Evolutionary conservation across 2,113 vertebrate genomes (phyloP).

Genomic region (Proteles cristata): DNA sequence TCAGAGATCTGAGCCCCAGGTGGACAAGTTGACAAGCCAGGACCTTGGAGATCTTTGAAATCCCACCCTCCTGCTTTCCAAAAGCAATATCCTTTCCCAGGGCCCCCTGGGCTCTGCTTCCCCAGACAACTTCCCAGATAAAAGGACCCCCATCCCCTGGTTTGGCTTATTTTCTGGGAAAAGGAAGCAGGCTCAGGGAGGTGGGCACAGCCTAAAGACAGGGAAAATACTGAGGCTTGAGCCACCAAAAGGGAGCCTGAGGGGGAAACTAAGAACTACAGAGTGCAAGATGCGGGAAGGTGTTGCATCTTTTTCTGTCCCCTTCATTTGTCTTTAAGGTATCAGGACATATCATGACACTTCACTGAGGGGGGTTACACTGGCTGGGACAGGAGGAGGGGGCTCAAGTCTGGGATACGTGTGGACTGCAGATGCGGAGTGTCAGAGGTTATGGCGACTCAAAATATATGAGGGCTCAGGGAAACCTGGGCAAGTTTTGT

Average conservation of each 20-base stretch:
- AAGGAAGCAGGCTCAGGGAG: background rate
- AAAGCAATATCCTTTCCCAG: background rate
- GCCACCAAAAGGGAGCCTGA: background rate
- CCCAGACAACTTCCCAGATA: background rate
- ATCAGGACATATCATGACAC: background rate
- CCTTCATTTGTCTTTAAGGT: background rate
- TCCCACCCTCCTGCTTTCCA: background rate
- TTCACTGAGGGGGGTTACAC: background rate
- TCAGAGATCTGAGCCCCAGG: background rate
- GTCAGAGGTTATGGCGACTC: background rate
- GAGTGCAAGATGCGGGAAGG: background rate
- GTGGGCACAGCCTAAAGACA: background rate
- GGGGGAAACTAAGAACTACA: background rate
- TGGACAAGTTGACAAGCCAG: background rate
- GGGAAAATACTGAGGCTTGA: background rate
- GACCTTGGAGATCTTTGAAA: background rate
- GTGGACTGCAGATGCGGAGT: background rate
- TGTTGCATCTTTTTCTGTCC: background rate
- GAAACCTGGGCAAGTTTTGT: background rate
- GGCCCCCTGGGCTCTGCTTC: background rate
- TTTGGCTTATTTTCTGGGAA: constrained; percentile 5
- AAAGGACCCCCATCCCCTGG: background rate
- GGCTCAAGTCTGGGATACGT: background rate
- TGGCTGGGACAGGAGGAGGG: background rate
- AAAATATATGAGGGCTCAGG: background rate